Evolutionary conservation across 2,113 vertebrate species (phyloP).

Genomic region (Actenoides hombroni): DNA sequence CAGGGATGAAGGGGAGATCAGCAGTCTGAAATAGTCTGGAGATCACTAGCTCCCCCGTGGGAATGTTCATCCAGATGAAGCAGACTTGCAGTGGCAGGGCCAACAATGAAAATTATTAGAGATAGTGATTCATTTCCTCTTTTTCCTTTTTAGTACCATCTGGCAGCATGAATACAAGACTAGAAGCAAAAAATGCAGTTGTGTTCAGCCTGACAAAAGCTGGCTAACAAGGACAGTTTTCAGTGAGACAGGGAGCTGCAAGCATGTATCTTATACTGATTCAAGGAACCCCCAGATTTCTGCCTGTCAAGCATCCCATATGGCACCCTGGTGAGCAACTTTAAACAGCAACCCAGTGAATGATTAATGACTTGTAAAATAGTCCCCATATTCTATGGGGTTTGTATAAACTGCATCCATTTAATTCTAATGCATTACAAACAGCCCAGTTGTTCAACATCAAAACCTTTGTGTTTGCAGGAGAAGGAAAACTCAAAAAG

Average conservation of each 20-base stretch:
- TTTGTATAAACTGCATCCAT: background rate
- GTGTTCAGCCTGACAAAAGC: slow-evolving; percentile 9
- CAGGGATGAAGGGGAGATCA: background rate
- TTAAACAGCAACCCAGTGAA: background rate
- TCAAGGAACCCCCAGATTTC: background rate
- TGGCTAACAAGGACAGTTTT: background rate
- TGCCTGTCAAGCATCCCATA: background rate
- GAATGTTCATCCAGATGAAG: background rate
- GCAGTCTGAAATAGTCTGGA: background rate
- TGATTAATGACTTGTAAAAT: background rate
- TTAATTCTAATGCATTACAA: background rate
- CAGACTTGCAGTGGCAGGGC: background rate
- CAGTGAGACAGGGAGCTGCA: background rate
- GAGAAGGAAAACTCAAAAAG: background rate
- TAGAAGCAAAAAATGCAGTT: slow-evolving; percentile 20
- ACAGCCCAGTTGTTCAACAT: background rate
- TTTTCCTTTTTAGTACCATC: slow-evolving; percentile 7
- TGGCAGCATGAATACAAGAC: background rate
- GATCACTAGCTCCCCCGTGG: background rate
- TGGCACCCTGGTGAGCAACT: background rate
- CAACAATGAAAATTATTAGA: slow-evolving; percentile 42
- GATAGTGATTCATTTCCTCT: slow-evolving; percentile 19
- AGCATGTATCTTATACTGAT: background rate
- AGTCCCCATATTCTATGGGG: background rate
- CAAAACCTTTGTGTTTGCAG: background rate